phyloP scores from a whole-genome alignment of 2,113 vertebrate species.

The Tachycineta bicolor region DNA sequence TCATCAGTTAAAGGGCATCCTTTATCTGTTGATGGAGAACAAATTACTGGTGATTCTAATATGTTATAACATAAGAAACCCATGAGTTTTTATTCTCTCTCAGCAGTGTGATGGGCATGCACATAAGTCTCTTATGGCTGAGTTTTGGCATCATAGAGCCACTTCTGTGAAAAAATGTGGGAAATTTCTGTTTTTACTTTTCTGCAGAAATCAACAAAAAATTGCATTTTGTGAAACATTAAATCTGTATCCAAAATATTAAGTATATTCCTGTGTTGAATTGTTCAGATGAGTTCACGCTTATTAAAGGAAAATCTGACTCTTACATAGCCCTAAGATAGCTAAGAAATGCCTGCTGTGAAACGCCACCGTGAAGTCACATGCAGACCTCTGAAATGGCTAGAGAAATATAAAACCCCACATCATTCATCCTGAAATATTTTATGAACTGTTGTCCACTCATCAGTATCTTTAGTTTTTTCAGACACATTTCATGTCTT shows the following conservation, averaged over 20 bases:
- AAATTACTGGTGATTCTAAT: neutral
- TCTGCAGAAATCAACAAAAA: neutral
- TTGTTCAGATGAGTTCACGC: neutral
- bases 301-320: neutral
- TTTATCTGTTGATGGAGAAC: fast-evolving
- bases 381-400: neutral
- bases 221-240: neutral
- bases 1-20: neutral
- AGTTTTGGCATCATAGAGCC: neutral
- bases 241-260: neutral
- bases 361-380: neutral
- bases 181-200: neutral
- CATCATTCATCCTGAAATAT: neutral
- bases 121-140: neutral
- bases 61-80: neutral
- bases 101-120: neutral
- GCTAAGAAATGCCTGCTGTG: neutral
- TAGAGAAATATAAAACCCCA: neutral
- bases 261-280: neutral
- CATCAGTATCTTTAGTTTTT: neutral
- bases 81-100: neutral
- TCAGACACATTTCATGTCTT: neutral
- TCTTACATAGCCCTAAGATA: neutral
- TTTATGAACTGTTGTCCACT: neutral
- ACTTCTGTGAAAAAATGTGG: neutral